Conservation (phyloP, 2,797 vertebrate genomes). For the Pterois miles region DNA sequence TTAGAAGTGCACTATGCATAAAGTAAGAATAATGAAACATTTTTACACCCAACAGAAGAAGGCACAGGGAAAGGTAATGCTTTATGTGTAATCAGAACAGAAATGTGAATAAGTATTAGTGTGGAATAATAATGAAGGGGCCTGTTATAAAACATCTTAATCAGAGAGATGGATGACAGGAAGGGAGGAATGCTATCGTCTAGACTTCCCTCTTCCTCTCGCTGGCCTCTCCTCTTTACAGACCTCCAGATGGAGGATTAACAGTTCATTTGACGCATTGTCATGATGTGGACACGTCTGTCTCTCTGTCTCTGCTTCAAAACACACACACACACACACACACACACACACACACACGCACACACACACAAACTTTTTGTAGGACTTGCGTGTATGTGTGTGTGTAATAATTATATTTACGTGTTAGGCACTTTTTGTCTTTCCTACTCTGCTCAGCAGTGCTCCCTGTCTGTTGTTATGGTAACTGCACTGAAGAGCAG, state of each 20-base stretch:
- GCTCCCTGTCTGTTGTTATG: constrained; percentile 32
- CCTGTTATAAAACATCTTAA: constrained; percentile 41
- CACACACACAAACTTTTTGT: not conserved
- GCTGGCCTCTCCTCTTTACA: constrained; percentile 15
- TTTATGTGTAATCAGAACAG: not conserved
- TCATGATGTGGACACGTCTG: constrained; percentile 49
- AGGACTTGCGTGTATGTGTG: not conserved
- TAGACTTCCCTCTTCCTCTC: constrained; percentile 60
- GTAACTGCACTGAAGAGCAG: constrained; percentile 6
- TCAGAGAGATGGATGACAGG: constrained; percentile 46
- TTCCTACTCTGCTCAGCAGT: constrained; percentile 16
- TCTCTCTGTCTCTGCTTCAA: not conserved
- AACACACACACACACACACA: not conserved
- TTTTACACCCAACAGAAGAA: not conserved
- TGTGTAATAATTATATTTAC: not conserved
- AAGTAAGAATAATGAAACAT: not conserved
- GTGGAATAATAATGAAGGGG: constrained; percentile 6
- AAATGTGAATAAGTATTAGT: not conserved
- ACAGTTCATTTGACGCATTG: constrained; percentile 59
- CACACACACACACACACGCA: not conserved
- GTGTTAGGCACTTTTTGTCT: not conserved
- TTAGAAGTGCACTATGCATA: not conserved
- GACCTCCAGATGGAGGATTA: constrained; percentile 65
- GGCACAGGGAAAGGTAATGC: not conserved
- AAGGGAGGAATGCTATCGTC: constrained; percentile 61